These are phyloP conservation scores for Syndactyla subalaris DNA, from an alignment of 2,797 vertebrate genomes.

Conservation along the genomic window DNA sequence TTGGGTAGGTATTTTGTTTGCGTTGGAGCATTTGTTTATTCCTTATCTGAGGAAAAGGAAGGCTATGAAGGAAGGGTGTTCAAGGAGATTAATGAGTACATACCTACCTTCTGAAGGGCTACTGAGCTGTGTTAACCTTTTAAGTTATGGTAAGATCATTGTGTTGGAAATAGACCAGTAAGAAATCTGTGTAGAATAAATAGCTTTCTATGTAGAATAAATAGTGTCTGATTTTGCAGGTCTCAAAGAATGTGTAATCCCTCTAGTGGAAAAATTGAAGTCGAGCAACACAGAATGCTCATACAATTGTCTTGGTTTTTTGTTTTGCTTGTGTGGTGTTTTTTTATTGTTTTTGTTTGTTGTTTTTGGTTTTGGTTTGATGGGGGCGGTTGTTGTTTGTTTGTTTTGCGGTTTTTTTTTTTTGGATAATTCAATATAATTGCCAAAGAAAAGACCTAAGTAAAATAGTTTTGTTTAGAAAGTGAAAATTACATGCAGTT, in stretches of 20 bases:
- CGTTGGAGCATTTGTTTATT: not conserved
- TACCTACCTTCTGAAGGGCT: not conserved
- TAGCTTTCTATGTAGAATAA: not conserved
- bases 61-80: not conserved
- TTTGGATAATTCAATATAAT: not conserved
- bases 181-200: not conserved
- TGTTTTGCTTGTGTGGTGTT: not conserved
- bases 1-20: not conserved
- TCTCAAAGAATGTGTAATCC: not conserved
- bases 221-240: not conserved
- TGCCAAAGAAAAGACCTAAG: not conserved
- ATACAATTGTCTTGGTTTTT: not conserved
- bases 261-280: not conserved
- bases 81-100: accelerated
- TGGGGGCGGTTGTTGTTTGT: not conserved
- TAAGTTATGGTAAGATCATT: not conserved
- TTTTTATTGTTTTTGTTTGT: not conserved
- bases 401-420: not conserved
- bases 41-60: not conserved
- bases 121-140: not conserved
- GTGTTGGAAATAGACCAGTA: not conserved
- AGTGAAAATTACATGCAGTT: not conserved
- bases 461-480: not conserved
- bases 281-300: not conserved
- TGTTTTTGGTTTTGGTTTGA: not conserved